Evolutionary conservation across 2,113 vertebrate species (phyloP).

Genomic region (Azemiops feae): DNA sequence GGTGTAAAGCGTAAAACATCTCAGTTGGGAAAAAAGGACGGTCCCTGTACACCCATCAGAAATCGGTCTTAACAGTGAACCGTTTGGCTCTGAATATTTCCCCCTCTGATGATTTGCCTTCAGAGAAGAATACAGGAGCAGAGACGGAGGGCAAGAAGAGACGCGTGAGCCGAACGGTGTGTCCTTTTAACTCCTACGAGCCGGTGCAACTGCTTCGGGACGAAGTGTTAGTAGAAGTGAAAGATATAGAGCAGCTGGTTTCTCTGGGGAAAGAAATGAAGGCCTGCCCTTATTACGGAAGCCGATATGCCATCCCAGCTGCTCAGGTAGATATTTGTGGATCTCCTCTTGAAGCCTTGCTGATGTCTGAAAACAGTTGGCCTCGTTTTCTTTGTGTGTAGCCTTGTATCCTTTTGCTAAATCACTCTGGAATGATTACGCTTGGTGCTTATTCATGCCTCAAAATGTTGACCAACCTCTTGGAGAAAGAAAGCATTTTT

Average conservation of each 20-base stretch:
- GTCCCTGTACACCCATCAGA: background rate
- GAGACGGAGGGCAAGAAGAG: conserved; percentile 70
- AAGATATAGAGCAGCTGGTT: conserved; percentile 89
- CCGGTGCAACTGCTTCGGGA: conserved; percentile 85
- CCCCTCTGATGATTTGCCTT: conserved; percentile 23
- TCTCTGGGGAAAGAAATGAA: conserved; percentile 76
- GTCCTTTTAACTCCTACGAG: conserved; percentile 78
- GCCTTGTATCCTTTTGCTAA: background rate
- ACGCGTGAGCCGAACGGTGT: conserved; percentile 61
- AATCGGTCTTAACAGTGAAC: background rate
- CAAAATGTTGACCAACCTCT: background rate
- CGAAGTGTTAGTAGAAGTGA: conserved; percentile 78
- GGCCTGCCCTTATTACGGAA: conserved; percentile 90
- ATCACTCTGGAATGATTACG: background rate
- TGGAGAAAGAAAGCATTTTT: background rate
- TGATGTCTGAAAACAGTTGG: background rate
- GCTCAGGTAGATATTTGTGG: conserved; percentile 74
- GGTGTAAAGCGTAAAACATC: background rate
- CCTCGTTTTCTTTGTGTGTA: background rate
- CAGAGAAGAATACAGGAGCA: conserved; percentile 66
- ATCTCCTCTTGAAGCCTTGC: background rate
- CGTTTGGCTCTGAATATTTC: background rate
- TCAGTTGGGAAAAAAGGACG: background rate
- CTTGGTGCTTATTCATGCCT: background rate
- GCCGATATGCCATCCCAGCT: conserved; percentile 83